Base-by-base conservation (phyloP, 2,113 vertebrate genomes). In the Tricholaema leucomelas region DNA sequence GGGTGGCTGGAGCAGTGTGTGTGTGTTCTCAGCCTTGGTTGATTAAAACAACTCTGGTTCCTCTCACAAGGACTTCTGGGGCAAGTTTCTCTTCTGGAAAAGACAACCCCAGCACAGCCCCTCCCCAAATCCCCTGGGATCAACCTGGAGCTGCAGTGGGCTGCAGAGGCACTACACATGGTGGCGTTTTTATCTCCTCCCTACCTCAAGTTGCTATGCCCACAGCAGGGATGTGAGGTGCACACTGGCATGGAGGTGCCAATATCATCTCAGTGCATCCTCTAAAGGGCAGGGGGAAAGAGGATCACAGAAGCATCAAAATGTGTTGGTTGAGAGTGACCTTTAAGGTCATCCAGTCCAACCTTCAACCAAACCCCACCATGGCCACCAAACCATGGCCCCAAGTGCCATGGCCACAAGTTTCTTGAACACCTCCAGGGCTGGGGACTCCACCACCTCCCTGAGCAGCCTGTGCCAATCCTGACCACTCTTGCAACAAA, bases 1-100 rank as follows among this genome's bases (percentile, higher is more conserved):
- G 18, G 0, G 0, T 50, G 85, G 63, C 65, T 58, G 79, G 72
- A 88, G 74, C 66, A 60, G 20, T 65, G 35, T 82, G 23, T 48
- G 74, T 77, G 79, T 85, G 8, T 70, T 81, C 78, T 92, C 56
- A 63, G 12, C 75, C 42, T 79, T 48, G 33, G 80, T 91, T 60
- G 72, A 96, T 96, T 95, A 96, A 96, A 96, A 81, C 82, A 8
- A 77, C 31, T 89, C 85, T 1, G 1, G 5, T 85, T 71, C 31
- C 48, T 87, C 72, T 83, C 66, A n/a, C 14, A 12, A 77, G 38
- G 75, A 38, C 18, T 71, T 70, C 9, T 14, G 6, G 60, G 28
- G 9, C 30, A 30, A 3, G 3, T 64, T 93, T 70, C 21, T 71
- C 40, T 15, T 72, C 42, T 63, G 70, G 65, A 78, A 87, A 74